Evolutionary conservation across 2,888 invertebrate species (phyloP).

Genomic region (Xanthorhoe designata): DNA sequence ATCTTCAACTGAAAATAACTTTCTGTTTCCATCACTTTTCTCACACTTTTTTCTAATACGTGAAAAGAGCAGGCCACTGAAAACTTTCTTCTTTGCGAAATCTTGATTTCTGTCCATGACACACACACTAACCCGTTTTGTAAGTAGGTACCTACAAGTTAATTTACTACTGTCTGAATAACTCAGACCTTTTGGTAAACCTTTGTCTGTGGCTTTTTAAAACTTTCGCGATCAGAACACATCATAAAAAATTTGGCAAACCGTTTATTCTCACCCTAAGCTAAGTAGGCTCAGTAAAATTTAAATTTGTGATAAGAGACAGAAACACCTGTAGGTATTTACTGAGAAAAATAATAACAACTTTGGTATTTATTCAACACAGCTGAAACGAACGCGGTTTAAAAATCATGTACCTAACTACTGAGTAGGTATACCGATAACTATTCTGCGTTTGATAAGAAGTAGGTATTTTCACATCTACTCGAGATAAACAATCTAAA

Average conservation of each 20-base stretch:
- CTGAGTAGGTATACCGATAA: neutral
- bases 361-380: neutral
- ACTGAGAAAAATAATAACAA: neutral
- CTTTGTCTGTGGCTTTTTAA: too few relatives aligned
- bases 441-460: conserved; percentile 1
- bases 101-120: neutral
- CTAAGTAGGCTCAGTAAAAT: neutral
- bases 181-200: too few relatives aligned
- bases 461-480: conserved; percentile 4
- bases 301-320: neutral
- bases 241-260: too few relatives aligned
- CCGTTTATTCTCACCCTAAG: too few relatives aligned
- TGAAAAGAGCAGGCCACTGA: neutral
- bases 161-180: too few relatives aligned
- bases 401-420: neutral
- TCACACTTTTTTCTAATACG: neutral
- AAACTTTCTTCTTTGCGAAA: neutral
- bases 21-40: conserved; percentile 3
- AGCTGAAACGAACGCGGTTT: neutral
- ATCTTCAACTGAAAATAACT: neutral
- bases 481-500: conserved; percentile 10
- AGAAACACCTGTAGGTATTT: neutral
- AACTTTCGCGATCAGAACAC: too few relatives aligned
- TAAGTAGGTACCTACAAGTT: neutral
- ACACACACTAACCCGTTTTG: neutral